A percentile compares a stretch with the other conserved stretches of the same genome.
Conservation (phyloP, 2,888 invertebrate genomes). For the Drosophila subsilvestris region DNA sequence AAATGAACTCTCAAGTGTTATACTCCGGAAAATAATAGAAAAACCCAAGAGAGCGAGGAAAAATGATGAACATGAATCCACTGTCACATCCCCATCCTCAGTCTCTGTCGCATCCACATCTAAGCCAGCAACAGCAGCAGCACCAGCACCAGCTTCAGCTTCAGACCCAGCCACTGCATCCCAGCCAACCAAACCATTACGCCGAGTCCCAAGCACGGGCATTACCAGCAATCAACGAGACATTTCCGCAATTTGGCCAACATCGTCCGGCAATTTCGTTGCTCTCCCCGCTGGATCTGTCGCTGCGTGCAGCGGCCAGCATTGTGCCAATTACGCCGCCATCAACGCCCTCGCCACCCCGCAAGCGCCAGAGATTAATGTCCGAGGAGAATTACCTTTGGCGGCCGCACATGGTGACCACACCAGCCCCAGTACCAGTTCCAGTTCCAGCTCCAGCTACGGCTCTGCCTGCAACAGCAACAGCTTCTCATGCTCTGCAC, state of each 20-base stretch:
- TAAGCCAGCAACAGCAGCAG: constrained; percentile 6
- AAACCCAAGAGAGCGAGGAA: constrained; percentile 4
- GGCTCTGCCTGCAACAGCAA: constrained; percentile 9
- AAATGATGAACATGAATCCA: constrained; percentile 49
- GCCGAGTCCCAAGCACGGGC: constrained; percentile 67
- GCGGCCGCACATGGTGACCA: constrained; percentile 75
- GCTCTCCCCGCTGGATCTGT: constrained; percentile 83
- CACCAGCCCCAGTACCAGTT: constrained; percentile 11
- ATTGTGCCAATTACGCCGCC: constrained; percentile 84
- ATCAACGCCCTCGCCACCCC: constrained; percentile 84
- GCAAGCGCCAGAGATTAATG: constrained; percentile 82
- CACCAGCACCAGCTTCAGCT: constrained; percentile 22
- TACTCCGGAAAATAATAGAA: background rate
- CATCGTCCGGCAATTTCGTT: constrained; percentile 68
- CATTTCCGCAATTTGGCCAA: constrained; percentile 82
- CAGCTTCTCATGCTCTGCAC: constrained; percentile 37
- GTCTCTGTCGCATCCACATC: constrained; percentile 14
- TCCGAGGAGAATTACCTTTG: constrained; percentile 80
- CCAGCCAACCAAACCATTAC: constrained; percentile 51
- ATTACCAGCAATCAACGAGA: constrained; percentile 83
- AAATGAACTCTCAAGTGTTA: background rate
- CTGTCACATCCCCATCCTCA: constrained; percentile 12
- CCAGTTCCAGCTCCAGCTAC: constrained; percentile 5
- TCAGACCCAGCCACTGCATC: constrained; percentile 31
- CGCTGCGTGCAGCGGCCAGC: constrained; percentile 79